These are phyloP conservation scores for Salmo trutta DNA, from an alignment of 2,797 vertebrate genomes.

Conservation along the genomic window DNA sequence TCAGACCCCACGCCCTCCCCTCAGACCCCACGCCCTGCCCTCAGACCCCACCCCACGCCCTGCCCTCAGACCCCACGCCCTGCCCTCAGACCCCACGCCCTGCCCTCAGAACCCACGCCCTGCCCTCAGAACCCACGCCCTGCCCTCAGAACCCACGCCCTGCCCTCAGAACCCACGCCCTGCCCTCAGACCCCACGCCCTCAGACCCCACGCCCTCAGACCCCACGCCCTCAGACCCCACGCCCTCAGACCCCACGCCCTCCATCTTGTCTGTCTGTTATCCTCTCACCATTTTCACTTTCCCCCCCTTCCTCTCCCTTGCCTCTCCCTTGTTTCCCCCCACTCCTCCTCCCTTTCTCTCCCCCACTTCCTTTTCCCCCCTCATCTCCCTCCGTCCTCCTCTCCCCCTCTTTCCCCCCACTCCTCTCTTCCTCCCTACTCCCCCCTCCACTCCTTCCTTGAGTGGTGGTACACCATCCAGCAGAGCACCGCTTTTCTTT, in stretches of 20 bases:
- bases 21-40: too few relatives aligned
- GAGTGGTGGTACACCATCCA: not conserved
- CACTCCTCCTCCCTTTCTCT: too few relatives aligned
- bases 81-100: constrained; percentile 6
- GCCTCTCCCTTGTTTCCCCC: not conserved
- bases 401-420: too few relatives aligned
- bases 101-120: not conserved
- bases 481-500: not conserved
- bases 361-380: too few relatives aligned
- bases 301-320: too few relatives aligned
- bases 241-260: not conserved
- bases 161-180: constrained; percentile 4
- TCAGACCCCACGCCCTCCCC: not conserved
- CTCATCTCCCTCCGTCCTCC: too few relatives aligned
- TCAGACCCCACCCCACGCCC: too few relatives aligned
- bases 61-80: too few relatives aligned
- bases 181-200: not conserved
- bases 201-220: not conserved
- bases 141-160: too few relatives aligned
- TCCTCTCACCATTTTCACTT: too few relatives aligned
- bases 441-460: too few relatives aligned
- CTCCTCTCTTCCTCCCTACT: not conserved
- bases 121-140: not conserved
- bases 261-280: too few relatives aligned
- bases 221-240: not conserved